Evolutionary conservation across 2,113 vertebrate species (phyloP).

Genomic region (Lagopus leucura): DNA sequence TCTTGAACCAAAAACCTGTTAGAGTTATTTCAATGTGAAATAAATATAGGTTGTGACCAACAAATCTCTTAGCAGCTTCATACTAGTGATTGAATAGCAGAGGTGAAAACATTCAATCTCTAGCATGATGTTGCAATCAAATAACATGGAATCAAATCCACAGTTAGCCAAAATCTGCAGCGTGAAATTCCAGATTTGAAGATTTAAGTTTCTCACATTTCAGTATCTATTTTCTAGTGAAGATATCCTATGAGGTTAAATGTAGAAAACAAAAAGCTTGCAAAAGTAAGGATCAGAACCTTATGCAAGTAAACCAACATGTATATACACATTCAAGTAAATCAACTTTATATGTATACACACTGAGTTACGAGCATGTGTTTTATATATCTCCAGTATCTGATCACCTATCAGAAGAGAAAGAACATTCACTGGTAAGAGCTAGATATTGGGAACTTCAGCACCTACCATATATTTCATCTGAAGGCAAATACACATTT

Average conservation of each 20-base stretch:
- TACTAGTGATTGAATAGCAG: neutral
- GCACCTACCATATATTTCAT: rapidly evolving
- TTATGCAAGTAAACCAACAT: neutral
- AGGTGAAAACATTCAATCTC: neutral
- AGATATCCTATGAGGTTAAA: neutral
- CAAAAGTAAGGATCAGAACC: neutral
- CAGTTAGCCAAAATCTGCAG: neutral
- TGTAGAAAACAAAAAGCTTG: neutral
- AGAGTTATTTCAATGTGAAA: neutral
- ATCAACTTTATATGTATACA: neutral
- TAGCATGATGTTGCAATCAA: neutral
- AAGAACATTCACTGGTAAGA: neutral
- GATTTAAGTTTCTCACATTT: neutral
- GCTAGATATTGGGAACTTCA: neutral
- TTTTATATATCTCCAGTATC: neutral
- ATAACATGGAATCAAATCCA: neutral
- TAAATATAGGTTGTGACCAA: too few relatives aligned
- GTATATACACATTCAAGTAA: neutral
- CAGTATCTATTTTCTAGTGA: neutral
- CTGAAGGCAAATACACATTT: neutral
- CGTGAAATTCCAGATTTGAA: neutral
- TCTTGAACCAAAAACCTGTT: neutral
- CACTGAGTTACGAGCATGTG: too few relatives aligned
- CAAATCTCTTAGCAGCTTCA: neutral
- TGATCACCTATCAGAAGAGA: neutral